Evolutionary conservation across 2,888 invertebrate species (phyloP).

Genomic region (Eupithecia subumbrata): DNA sequence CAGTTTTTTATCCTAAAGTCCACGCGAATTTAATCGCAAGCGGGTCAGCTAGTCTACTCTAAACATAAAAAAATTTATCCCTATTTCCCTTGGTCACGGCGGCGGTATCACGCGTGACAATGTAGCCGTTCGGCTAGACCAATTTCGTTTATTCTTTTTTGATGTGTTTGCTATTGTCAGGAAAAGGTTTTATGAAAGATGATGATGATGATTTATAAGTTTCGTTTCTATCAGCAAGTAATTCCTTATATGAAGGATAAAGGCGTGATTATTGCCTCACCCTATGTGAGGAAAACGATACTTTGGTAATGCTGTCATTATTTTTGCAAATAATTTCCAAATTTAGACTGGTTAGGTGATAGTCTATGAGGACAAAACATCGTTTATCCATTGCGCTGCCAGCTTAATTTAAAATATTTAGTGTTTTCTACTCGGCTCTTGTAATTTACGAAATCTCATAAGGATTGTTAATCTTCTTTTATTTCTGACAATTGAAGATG

Average conservation of each 20-base stretch:
- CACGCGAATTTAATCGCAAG: too few relatives aligned
- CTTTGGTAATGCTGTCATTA: slow-evolving; percentile 32
- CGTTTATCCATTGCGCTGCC: neutral
- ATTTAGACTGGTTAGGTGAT: slow-evolving; percentile 15
- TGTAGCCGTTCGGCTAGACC: too few relatives aligned
- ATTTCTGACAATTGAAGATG: neutral
- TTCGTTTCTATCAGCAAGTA: slow-evolving; percentile 20
- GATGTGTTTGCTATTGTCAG: too few relatives aligned
- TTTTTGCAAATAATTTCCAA: slow-evolving; percentile 30
- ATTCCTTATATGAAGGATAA: neutral
- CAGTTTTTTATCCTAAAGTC: too few relatives aligned
- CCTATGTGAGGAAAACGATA: slow-evolving; percentile 35
- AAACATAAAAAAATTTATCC: too few relatives aligned
- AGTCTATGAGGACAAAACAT: slow-evolving; percentile 8
- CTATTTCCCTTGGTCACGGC: too few relatives aligned
- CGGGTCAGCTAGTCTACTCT: too few relatives aligned
- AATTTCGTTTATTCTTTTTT: too few relatives aligned
- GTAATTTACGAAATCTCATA: neutral
- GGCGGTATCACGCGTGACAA: too few relatives aligned
- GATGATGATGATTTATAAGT: too few relatives aligned
- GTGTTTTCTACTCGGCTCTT: neutral
- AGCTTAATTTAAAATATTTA: neutral
- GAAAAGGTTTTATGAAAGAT: too few relatives aligned
- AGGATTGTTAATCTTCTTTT: neutral
- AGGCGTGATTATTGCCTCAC: slow-evolving; percentile 30